Conservation (phyloP, 2,797 vertebrate species). For the Ctenopoma multispine region DNA sequence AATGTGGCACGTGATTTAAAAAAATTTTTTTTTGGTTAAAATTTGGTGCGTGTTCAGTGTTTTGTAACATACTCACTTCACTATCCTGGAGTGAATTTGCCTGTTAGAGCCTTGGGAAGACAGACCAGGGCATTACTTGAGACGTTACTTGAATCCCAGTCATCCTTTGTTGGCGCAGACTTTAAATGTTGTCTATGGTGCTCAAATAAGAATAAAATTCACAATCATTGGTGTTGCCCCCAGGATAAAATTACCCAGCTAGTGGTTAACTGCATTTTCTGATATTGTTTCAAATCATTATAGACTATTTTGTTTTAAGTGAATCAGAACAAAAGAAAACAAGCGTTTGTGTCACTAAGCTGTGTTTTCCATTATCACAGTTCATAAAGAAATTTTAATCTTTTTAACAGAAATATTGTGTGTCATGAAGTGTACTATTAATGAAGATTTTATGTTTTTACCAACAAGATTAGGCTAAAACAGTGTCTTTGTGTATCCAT, state of each 20-base stretch:
- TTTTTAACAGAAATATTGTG: no score
- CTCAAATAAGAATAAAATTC: conserved; percentile 16
- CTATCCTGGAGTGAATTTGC: not conserved
- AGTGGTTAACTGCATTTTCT: conserved; percentile 31
- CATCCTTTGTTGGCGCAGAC: not conserved
- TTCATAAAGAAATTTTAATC: not conserved
- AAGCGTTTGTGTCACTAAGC: no score
- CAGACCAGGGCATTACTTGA: not conserved
- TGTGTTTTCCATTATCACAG: conserved; percentile 1
- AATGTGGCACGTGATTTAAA: not conserved
- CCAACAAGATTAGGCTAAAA: no score
- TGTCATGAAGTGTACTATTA: no score
- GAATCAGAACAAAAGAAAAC: conserved; percentile 8
- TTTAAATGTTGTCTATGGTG: not conserved
- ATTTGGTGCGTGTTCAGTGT: not conserved
- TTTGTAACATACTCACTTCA: not conserved
- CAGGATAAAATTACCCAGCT: conserved; percentile 23
- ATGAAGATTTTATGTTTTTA: no score
- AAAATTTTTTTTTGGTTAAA: not conserved
- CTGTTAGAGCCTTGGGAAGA: not conserved
- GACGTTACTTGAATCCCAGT: not conserved
- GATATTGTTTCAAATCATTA: conserved; percentile 21
- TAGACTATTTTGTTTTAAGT: conserved; percentile 16
- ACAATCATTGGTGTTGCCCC: conserved; percentile 9
- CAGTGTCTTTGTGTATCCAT: no score